Conservation (phyloP, 2,113 vertebrate species). For the Pseudorasbora parva region DNA sequence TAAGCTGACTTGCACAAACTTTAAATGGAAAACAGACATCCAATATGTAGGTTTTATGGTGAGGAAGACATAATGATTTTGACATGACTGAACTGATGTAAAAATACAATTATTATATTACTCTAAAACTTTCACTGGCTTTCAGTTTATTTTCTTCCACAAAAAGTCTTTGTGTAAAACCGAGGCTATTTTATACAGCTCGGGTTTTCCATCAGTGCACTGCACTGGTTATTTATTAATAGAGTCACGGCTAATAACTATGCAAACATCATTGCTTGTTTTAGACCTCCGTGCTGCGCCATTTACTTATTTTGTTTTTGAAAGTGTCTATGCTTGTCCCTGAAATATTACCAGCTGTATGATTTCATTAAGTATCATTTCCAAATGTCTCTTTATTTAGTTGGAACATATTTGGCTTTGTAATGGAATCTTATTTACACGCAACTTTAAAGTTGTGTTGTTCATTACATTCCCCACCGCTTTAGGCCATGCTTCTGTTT, state of each 20-base stretch:
- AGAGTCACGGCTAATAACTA: not conserved
- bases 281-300: not conserved
- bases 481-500: not conserved
- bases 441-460: not conserved
- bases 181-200: not conserved
- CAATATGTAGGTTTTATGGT: too few species aligned
- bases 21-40: too few species aligned
- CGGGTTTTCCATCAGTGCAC: not conserved
- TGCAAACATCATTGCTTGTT: conserved; percentile 34
- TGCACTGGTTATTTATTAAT: conserved; percentile 37
- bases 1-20: too few species aligned
- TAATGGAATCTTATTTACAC: not conserved
- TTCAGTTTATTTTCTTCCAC: not conserved
- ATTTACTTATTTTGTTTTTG: not conserved
- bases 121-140: not conserved
- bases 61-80: not conserved
- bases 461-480: not conserved
- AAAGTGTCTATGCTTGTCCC: not conserved
- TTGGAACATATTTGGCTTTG: not conserved
- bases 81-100: not conserved
- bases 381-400: not conserved
- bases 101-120: not conserved
- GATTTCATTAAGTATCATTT: not conserved
- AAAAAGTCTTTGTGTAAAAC: not conserved
- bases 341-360: conserved; percentile 13